Conservation (phyloP, 2,797 vertebrate species). For the Pangasius krempfi region DNA sequence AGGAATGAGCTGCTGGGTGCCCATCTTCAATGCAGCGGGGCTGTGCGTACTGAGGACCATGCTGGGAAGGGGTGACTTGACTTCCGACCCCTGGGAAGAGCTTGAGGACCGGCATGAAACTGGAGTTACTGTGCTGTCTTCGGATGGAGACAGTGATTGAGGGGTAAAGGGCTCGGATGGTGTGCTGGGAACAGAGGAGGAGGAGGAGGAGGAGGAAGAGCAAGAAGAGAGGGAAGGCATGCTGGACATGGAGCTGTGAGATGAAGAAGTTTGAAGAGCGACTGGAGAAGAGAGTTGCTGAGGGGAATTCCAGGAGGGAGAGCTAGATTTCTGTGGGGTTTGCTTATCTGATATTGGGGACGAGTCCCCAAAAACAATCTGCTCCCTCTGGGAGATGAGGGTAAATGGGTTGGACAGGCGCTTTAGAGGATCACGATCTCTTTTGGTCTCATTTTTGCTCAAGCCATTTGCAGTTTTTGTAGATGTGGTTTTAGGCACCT, state of each 20-base stretch:
- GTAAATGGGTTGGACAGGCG: conserved; percentile 49
- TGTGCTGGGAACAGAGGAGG: conserved; percentile 52
- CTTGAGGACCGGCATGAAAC: conserved; percentile 60
- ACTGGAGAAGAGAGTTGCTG: conserved; percentile 62
- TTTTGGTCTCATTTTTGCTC: conserved; percentile 56
- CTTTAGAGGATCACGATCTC: conserved; percentile 47
- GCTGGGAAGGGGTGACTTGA: conserved; percentile 69
- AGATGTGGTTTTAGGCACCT: conserved; percentile 20
- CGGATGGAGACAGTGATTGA: conserved; percentile 67
- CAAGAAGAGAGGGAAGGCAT: conserved; percentile 46
- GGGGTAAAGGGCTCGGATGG: conserved; percentile 74
- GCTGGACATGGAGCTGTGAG: conserved; percentile 51
- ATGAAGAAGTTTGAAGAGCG: background rate
- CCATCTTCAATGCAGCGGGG: conserved; percentile 82
- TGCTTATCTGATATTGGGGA: conserved; percentile 43
- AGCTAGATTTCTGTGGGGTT: conserved; percentile 44
- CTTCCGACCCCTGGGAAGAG: conserved; percentile 72
- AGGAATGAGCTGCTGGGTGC: conserved; percentile 93
- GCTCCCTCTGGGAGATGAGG: conserved; percentile 68
- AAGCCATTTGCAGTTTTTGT: conserved; percentile 60
- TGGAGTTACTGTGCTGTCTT: conserved; percentile 52
- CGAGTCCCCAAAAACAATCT: conserved; percentile 57
- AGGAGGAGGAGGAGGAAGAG: conserved; percentile 34
- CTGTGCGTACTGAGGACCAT: conserved; percentile 88
- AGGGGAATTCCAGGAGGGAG: conserved; percentile 48